These are phyloP conservation scores for Gryllus bimaculatus DNA, from an alignment of 1,140 invertebrate genomes.

Conservation along the genomic window DNA sequence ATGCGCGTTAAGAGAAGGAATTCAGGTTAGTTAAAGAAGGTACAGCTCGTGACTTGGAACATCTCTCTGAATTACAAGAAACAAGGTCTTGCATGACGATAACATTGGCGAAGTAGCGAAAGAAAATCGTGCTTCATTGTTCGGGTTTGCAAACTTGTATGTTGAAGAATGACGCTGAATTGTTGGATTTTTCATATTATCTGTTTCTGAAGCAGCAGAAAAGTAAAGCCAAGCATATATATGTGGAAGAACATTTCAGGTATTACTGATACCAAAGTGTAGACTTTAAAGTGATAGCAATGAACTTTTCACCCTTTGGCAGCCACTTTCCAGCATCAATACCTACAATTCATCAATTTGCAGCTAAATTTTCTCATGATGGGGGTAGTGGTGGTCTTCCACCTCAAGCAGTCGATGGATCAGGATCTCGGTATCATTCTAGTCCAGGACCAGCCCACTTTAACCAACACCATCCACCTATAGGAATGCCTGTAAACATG, in stretches of 20 bases:
- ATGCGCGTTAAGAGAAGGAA: neutral
- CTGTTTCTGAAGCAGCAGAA: neutral
- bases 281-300: slow-evolving; percentile 24
- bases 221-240: neutral
- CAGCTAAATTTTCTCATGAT: slow-evolving; percentile 25
- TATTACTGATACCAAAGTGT: slow-evolving; percentile 1
- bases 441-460: slow-evolving; percentile 28
- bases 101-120: neutral
- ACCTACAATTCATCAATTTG: slow-evolving; percentile 48
- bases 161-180: neutral
- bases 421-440: slow-evolving; percentile 29
- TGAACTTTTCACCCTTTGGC: slow-evolving; percentile 57
- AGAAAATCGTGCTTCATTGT: neutral
- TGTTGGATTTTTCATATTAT: neutral
- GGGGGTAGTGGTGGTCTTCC: slow-evolving; percentile 17
- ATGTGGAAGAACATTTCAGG: neutral
- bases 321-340: slow-evolving; percentile 51
- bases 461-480: slow-evolving; percentile 29
- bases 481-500: slow-evolving; percentile 34
- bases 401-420: slow-evolving; percentile 27
- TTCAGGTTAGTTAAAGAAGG: neutral
- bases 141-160: neutral
- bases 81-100: neutral
- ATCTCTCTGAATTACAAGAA: neutral
- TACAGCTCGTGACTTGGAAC: neutral